Evolutionary conservation across 2,113 vertebrate species (phyloP), one percentile per base, ranked within the genome.

Genomic region (Hippocampus mohnikei): DNA sequence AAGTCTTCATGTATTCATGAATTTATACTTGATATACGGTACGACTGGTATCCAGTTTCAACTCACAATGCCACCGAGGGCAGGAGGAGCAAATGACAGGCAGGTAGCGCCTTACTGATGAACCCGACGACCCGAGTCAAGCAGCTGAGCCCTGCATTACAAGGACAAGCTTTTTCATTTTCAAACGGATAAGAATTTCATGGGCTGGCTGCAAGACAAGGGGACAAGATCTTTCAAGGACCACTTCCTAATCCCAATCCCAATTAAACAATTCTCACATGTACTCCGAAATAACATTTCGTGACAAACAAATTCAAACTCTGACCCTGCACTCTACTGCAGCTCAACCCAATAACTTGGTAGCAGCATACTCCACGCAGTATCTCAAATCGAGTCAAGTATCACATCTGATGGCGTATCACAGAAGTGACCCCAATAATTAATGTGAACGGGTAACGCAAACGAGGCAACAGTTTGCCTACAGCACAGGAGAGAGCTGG

Each of bases 391-490:
- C 23, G 11, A 23, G 53, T 23, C 21, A 25, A n/a, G 55, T 12
- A 15, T 58, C 55, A 5, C 55, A 58, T 27, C 12, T 13, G 55
- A 27, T 27, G 23, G 23, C 25, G 16, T 58, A 23, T 58, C 27
- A 16, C 18, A 60, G 10, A 15, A 18, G 27, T 20, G 16, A 60
- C 13, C 58, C 15, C 18, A 60, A 65, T 25, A 65, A 65, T 65
- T 8, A 7, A 65, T 65, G n/a, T n/a, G 10, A 27, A 23, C 63
- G 27, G 63, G 63, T 65, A 73, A 27, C 5, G 53, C 67, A 70
- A 16, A 62, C 25, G 59, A 73, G 27, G 11, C 62, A 64, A 55
- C 52, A 63, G 27, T 69, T 55, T 67, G 58, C 42, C n/a, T 18
- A 25, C 41, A n/a, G n/a, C 41, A 15, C 27, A 7, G 60, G 67